Conservation (phyloP, 2,888 invertebrate species). For the Abrostola triplasia region DNA sequence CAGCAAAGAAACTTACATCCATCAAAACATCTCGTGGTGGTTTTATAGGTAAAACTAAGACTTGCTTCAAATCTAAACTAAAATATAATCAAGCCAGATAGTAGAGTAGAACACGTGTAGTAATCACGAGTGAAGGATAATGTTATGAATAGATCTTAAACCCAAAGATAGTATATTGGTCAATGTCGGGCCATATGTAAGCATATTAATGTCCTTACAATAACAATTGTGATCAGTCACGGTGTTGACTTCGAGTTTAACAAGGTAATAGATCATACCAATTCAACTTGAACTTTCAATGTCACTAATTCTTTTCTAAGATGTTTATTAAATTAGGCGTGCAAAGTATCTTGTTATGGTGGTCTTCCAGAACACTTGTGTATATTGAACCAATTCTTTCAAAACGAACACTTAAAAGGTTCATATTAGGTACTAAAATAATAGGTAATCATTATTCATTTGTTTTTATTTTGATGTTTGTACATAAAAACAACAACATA, state of each 20-base stretch:
- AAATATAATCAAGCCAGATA: too few relatives aligned
- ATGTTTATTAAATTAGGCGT: conserved; percentile 1
- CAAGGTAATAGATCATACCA: conserved; percentile 53
- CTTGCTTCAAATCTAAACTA: too few relatives aligned
- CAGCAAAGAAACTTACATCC: too few relatives aligned
- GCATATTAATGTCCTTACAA: conserved; percentile 58
- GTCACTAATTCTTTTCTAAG: neutral
- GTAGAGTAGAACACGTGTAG: neutral
- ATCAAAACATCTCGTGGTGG: too few relatives aligned
- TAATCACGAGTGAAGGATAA: conserved; percentile 6
- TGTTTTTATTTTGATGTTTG: too few relatives aligned
- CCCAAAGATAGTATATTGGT: conserved; percentile 1
- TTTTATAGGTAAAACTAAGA: too few relatives aligned
- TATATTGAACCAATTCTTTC: conserved; percentile 24
- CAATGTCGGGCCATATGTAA: conserved; percentile 53
- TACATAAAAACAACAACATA: too few relatives aligned
- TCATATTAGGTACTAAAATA: conserved; percentile 11
- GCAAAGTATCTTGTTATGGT: conserved; percentile 16
- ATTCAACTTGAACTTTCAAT: conserved; percentile 35
- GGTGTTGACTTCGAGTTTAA: conserved; percentile 58
- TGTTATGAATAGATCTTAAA: conserved; percentile 24
- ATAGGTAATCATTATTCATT: too few relatives aligned
- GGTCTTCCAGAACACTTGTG: conserved; percentile 45
- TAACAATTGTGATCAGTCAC: conserved; percentile 56
- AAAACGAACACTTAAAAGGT: conserved; percentile 7